A percentile compares a stretch with the other conserved stretches of the same genome.
Conservation (phyloP, 2,797 vertebrate species). For the Clarias fuscus region DNA sequence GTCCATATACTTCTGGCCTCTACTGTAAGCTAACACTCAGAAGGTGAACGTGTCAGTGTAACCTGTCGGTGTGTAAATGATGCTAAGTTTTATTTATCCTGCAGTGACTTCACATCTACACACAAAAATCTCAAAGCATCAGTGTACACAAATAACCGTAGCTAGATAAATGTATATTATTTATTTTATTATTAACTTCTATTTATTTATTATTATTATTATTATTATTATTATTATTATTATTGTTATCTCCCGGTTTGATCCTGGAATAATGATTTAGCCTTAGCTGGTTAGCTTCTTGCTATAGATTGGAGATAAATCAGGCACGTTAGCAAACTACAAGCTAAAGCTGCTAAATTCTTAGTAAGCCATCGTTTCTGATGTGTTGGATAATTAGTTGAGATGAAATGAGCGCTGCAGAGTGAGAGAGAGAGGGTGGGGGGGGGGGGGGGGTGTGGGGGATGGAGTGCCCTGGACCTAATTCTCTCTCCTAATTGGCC, state of each 20-base stretch:
- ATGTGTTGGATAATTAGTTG: neutral
- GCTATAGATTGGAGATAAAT: neutral
- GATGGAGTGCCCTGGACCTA: neutral
- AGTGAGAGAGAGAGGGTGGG: too few species aligned
- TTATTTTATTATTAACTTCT: too few species aligned
- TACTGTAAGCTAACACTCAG: neutral
- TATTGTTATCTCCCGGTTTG: neutral
- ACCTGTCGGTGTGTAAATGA: neutral
- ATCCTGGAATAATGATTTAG: too few species aligned
- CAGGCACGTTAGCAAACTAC: neutral
- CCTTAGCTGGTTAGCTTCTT: too few species aligned
- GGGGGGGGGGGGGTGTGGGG: too few species aligned
- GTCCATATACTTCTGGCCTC: too few species aligned
- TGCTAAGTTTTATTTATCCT: neutral
- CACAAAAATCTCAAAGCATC: neutral
- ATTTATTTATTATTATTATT: neutral
- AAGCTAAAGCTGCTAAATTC: neutral
- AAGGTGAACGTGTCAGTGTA: too few species aligned
- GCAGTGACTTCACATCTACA: neutral
- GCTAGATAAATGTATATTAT: neutral
- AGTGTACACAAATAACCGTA: neutral
- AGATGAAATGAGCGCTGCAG: neutral
- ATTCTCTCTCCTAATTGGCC: neutral
- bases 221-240: too few species aligned
- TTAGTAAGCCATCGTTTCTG: conserved; percentile 1